Base-by-base conservation (phyloP, 1,140 invertebrate species). In the Oedothorax gibbosus region DNA sequence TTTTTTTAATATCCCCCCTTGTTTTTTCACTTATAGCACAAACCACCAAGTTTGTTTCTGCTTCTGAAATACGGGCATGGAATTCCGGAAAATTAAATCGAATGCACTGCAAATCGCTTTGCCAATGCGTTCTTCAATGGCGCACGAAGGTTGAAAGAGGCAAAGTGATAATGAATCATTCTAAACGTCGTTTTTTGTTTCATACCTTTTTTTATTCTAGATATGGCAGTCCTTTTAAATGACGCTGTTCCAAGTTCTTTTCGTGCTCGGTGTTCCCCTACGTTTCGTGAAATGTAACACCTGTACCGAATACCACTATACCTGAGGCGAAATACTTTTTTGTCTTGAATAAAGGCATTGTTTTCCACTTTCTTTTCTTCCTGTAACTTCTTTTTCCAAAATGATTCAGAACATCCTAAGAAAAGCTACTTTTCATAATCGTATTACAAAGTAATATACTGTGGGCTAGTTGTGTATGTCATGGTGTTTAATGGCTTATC, bases 101-200 rank as follows among this genome's bases (percentile, higher is more conserved):
- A 77, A 77, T 77, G 75, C 18, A 11, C 57, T 64, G 56, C 75
- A 77, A 77, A 77, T 64, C 62, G 75, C 57, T 77, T 77, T 64
- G 75, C 53, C 60, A 64, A 77, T 77, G 35, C 51, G 60, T 49
- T 64, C 65, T 64, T 9, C 35, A n/a, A 77, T 77, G 50, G 75
- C n/a, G 56, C 75, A 77, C 75, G 75, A 77, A 77, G 35, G 18
- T 12, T 7, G 11, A 21, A 77, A 11, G 49, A 18, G 65, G 75
- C 56, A 77, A 77, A 77, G 75, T 77, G 75, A 77, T 77, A 77
- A 77, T 77, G 75, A 77, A 77, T 77, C 57, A 77, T 77, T 64
- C 75, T 64, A 60, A 60, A 18, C 51, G 15, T 77, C 15, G 18
- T 62, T 77, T 77, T 77, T 51, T 77, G n/a, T 49, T 77, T 35